These are phyloP conservation scores for Empis livida DNA, from an alignment of 2,888 invertebrate species.

Conservation along the genomic window DNA sequence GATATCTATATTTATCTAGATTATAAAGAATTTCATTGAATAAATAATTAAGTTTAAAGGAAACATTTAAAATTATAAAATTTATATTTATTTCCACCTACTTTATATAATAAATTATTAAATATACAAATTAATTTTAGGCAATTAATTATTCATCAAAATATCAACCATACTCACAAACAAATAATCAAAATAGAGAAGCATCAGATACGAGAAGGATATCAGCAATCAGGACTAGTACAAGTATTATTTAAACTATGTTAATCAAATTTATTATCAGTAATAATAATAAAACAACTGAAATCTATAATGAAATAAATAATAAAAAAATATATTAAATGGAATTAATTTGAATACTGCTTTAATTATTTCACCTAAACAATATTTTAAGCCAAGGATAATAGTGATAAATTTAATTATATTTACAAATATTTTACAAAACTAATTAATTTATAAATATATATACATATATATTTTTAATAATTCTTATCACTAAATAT, in stretches of 20 bases:
- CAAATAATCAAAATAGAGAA: conserved; percentile 8
- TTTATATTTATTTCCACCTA: background rate
- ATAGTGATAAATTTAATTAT: too few species aligned
- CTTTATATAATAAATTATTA: background rate
- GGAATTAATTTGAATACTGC: too few species aligned
- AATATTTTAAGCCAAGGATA: too few species aligned
- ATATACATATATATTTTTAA: too few species aligned
- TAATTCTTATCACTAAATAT: too few species aligned
- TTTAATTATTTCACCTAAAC: too few species aligned
- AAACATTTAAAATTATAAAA: background rate
- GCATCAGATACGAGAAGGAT: conserved; percentile 28
- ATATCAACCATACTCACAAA: conserved; percentile 14
- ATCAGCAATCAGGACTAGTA: conserved; percentile 28
- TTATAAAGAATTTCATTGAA: too few species aligned
- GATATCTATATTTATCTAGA: too few species aligned
- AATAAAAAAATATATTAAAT: too few species aligned
- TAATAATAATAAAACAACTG: background rate
- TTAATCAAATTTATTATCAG: background rate
- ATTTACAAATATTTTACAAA: too few species aligned
- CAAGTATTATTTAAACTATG: conserved; percentile 22
- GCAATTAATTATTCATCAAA: conserved; percentile 28
- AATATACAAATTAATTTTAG: conserved; percentile 17
- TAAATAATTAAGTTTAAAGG: background rate
- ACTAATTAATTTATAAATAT: too few species aligned
- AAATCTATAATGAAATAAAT: too few species aligned